A percentile compares a stretch with the other conserved stretches of the same genome.
Evolutionary conservation across 2,888 invertebrate genomes (phyloP).

Genomic region (Oscheius sp.): DNA sequence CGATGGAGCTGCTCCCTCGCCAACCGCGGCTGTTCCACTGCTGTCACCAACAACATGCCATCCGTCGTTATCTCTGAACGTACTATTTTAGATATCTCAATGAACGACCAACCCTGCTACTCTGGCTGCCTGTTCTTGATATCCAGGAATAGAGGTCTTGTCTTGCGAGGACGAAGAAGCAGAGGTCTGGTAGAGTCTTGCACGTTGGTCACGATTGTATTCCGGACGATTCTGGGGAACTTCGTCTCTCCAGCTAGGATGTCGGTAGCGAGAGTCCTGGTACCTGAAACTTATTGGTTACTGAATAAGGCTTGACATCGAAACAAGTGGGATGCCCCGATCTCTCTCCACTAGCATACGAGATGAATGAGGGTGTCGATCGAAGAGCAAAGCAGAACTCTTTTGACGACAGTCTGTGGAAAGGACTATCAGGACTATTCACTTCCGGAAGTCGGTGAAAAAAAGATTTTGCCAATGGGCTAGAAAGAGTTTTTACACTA

Average conservation of each 20-base stretch:
- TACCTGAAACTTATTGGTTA: not conserved
- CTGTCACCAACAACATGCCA: constrained; percentile 27
- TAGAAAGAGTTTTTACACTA: no score
- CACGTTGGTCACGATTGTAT: not conserved
- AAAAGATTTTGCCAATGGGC: no score
- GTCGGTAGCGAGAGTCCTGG: not conserved
- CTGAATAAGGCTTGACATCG: not conserved
- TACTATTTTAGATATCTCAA: not conserved
- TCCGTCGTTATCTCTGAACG: constrained; percentile 25
- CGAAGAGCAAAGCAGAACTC: no score
- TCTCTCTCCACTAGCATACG: no score
- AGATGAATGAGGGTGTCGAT: no score
- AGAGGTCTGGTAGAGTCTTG: not conserved
- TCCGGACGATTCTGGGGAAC: no score
- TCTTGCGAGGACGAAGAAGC: not conserved
- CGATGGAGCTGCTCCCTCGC: constrained; percentile 14
- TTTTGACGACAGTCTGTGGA: no score
- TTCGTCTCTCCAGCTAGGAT: no score
- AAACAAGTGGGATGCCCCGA: no score
- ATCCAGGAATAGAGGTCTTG: not conserved
- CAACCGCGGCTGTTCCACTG: constrained; percentile 6
- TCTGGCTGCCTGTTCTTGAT: constrained; percentile 7
- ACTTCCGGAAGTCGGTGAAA: no score
- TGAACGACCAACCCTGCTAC: not conserved
- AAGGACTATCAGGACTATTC: no score